A percentile compares a stretch with the other conserved stretches of the same genome.
Evolutionary conservation across 2,888 invertebrate genomes (phyloP).

Genomic region (Allophyes oxyacanthae): DNA sequence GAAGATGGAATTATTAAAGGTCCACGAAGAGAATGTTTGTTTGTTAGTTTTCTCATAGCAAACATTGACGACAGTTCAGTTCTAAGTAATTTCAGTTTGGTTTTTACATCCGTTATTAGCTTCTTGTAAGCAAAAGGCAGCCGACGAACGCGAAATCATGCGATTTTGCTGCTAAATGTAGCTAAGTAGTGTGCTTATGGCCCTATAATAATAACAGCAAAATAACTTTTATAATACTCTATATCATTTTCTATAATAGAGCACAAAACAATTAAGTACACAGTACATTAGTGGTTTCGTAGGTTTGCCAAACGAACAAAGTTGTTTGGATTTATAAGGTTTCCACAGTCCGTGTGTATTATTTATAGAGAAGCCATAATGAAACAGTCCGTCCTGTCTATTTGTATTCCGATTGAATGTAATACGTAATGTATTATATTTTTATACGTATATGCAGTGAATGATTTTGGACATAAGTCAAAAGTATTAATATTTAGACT

Average conservation of each 20-base stretch:
- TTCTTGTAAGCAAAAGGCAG: too few relatives aligned
- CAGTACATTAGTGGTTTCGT: constrained; percentile 29
- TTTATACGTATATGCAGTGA: too few relatives aligned
- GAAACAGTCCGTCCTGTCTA: constrained; percentile 31
- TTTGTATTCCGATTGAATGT: constrained; percentile 21
- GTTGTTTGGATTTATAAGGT: constrained; percentile 46
- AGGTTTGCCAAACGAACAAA: constrained; percentile 46
- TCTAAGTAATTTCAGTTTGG: too few relatives aligned
- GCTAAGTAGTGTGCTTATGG: too few relatives aligned
- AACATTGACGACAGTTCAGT: too few relatives aligned
- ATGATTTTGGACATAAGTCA: too few relatives aligned
- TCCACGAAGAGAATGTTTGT: too few relatives aligned
- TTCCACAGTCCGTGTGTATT: constrained; percentile 51
- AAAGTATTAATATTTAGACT: too few relatives aligned
- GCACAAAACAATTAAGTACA: constrained; percentile 3
- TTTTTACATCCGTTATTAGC: too few relatives aligned
- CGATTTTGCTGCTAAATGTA: too few relatives aligned
- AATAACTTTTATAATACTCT: not conserved
- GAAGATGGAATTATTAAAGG: not conserved
- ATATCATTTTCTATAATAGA: not conserved
- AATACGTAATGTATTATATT: not conserved
- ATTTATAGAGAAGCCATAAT: constrained; percentile 55
- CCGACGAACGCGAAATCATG: too few relatives aligned
- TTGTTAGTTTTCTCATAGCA: too few relatives aligned
- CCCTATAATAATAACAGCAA: not conserved